Evolutionary conservation across 1,140 invertebrate species (phyloP), one percentile per base, ranked within the genome.

Genomic region (Caerostris extrusa): DNA sequence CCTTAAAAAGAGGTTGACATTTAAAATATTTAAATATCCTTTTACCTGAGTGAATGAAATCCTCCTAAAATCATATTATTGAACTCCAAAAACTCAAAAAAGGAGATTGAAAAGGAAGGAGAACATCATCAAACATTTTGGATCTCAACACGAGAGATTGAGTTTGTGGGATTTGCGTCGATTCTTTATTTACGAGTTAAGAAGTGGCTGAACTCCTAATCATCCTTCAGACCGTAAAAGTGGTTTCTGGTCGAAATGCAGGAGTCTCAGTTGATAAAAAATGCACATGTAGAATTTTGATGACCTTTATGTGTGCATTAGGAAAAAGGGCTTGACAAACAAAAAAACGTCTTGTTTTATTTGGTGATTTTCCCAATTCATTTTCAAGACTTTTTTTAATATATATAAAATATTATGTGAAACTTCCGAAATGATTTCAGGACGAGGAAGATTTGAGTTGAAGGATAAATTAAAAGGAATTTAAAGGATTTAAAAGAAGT

Each of bases 181-280:
- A 93, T 93, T 88, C 91, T 93, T 93, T 93, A 93, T 93, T 93
- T 88, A 93, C 92, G 92, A 93, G 82, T 77, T 60, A 61, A n/a
- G 56, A 64, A 60, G 71, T 87, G 67, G 82, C 67, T 67, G 19
- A 88, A 77, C 50, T 88, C 69, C n/a, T 93, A 93, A 89, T 93
- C 92, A 93, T 93, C 86, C 61, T 89, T 89, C 89, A 61, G 34
- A 87, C 92, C 92, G 86, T 86, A 93, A 93, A n/a, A n/a, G 92
- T 93, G 92, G 86, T 88, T 89, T 81, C 86, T 81, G 5, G 69
- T 34, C 86, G 50, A 77, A 83, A 87, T 58, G 10, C 86, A 88
- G 61, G 58, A 57, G 67, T 89, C 34, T 77, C 64, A 19, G 34
- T 88, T 81, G 89, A 93, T 93, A 93, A 93, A 93, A 93, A 86